phyloP scores from a whole-genome alignment of 2,797 vertebrate species.

The Pipistrellus nathusii region DNA sequence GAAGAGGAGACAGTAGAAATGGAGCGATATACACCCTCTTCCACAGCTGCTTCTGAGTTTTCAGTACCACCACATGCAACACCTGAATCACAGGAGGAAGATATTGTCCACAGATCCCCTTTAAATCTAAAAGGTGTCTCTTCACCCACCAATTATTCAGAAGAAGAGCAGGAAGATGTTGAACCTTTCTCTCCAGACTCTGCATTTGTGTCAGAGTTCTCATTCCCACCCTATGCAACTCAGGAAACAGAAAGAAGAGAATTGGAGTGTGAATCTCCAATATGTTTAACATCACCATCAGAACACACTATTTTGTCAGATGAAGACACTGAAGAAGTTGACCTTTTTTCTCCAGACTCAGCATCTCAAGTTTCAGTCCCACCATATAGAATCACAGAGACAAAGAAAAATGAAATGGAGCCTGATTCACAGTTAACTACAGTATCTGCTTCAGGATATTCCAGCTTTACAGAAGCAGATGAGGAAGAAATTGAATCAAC shows the following conservation, averaged over 20 bases:
- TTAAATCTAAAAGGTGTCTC: conserved; percentile 57
- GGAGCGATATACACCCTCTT: conserved; percentile 25
- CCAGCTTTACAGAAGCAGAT: conserved; percentile 53
- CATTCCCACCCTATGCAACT: conserved; percentile 63
- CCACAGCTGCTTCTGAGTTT: conserved; percentile 63
- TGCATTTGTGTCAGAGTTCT: conserved; percentile 81
- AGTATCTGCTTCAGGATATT: conserved; percentile 46
- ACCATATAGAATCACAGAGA: conserved; percentile 70
- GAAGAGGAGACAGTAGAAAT: conserved; percentile 48
- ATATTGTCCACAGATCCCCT: not conserved
- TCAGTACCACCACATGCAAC: conserved; percentile 1
- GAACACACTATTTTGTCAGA: conserved; percentile 77
- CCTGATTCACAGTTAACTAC: not conserved
- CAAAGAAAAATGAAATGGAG: conserved; percentile 46
- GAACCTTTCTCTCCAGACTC: conserved; percentile 83
- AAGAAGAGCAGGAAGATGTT: conserved; percentile 75
- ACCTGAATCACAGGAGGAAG: conserved; percentile 58
- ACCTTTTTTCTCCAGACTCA: conserved; percentile 79
- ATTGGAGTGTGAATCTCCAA: conserved; percentile 72
- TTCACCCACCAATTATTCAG: conserved; percentile 63
- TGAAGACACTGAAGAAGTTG: conserved; percentile 76
- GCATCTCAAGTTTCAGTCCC: conserved; percentile 77
- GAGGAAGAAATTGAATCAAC: conserved; percentile 38
- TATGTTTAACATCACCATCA: conserved; percentile 73
- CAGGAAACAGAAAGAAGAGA: conserved; percentile 76